Percentiles rank a stretch among this genome's conserved stretches.
phyloP scores from a whole-genome alignment of 2,888 invertebrate genomes.

The Drosophila monieri region DNA sequence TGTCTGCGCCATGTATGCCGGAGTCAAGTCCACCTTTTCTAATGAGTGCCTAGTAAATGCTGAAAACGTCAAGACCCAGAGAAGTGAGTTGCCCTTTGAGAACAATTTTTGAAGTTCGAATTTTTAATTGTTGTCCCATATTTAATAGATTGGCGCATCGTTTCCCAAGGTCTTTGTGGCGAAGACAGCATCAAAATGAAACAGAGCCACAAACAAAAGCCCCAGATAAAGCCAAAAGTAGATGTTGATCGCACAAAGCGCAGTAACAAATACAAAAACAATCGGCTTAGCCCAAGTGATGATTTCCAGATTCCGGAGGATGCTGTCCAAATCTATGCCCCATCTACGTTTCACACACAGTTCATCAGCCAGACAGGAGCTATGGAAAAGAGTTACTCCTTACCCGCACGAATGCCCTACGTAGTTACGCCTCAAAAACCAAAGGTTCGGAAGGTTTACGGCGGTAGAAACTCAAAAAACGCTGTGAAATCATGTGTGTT shows the following conservation, averaged over 20 bases:
- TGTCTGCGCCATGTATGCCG: constrained; percentile 74
- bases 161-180: constrained; percentile 72
- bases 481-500: constrained; percentile 54
- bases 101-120: neutral
- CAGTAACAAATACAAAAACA: constrained; percentile 30
- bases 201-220: constrained; percentile 51
- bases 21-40: constrained; percentile 78
- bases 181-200: constrained; percentile 74
- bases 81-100: constrained; percentile 56
- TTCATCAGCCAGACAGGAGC: constrained; percentile 62
- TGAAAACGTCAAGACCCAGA: constrained; percentile 70
- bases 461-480: neutral
- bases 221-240: constrained; percentile 52
- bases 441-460: constrained; percentile 1
- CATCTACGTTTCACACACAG: constrained; percentile 68
- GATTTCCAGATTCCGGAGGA: constrained; percentile 59
- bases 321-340: constrained; percentile 67
- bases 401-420: constrained; percentile 57
- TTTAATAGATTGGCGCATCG: constrained; percentile 72
- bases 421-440: neutral
- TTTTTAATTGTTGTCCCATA: neutral
- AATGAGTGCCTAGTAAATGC: constrained; percentile 78
- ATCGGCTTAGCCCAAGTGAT: constrained; percentile 37
- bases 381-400: constrained; percentile 65
- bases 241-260: constrained; percentile 59